Conservation (phyloP, 2,113 vertebrate species). For the Onychostruthus taczanowskii region DNA sequence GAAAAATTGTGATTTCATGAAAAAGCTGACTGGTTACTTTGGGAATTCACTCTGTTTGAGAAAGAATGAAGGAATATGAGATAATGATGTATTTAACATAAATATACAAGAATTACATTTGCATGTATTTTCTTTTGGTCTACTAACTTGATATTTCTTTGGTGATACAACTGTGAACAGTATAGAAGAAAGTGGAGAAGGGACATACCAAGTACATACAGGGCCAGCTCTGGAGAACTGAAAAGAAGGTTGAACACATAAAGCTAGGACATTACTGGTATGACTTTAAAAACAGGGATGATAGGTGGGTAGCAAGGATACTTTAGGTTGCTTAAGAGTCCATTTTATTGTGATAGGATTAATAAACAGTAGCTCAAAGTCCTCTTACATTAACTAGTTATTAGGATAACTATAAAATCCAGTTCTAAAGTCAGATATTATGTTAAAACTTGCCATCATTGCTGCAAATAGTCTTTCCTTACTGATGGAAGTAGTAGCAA, state of each 20-base stretch:
- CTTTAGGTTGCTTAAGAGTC: background rate
- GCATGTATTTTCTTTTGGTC: background rate
- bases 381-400: background rate
- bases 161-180: background rate
- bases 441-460: background rate
- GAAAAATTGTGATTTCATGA: background rate
- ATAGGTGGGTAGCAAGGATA: background rate
- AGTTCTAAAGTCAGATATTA: background rate
- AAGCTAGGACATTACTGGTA: background rate
- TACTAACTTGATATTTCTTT: background rate
- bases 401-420: background rate
- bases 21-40: background rate
- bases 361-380: background rate
- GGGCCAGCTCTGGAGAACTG: background rate
- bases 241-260: background rate
- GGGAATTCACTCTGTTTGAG: background rate
- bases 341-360: background rate
- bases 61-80: background rate
- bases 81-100: background rate
- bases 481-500: background rate
- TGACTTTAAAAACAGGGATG: background rate
- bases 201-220: too few relatives aligned
- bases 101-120: background rate
- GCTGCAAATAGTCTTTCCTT: background rate
- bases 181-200: background rate